These are phyloP conservation scores for Thrips palmi DNA, from an alignment of 1,140 invertebrate species.

Conservation along the genomic window DNA sequence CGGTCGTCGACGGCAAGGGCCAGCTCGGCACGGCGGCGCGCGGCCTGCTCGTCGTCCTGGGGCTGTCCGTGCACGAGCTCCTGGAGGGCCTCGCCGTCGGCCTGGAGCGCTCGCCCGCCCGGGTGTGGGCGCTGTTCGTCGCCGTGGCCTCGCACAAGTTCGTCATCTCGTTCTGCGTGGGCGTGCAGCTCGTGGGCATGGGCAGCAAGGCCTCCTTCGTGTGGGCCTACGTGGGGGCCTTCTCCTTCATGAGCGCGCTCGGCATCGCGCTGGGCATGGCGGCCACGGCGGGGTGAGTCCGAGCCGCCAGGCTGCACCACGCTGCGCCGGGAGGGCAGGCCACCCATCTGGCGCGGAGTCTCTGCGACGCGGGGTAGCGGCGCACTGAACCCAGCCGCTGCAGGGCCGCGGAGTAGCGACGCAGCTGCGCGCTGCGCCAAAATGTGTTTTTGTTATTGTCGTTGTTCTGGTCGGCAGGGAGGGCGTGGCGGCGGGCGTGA, in stretches of 20 bases:
- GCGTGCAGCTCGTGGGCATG: slow-evolving; percentile 26
- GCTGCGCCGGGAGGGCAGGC: too few species aligned
- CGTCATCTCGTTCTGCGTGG: slow-evolving; percentile 34
- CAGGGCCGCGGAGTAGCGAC: too few species aligned
- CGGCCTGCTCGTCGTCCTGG: slow-evolving; percentile 32
- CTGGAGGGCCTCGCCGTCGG: slow-evolving; percentile 48
- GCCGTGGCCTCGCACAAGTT: slow-evolving; percentile 41
- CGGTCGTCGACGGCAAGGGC: too few species aligned
- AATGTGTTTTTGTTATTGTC: too few species aligned
- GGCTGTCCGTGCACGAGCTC: slow-evolving; percentile 40
- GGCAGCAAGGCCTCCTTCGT: slow-evolving; percentile 19
- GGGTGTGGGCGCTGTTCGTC: slow-evolving; percentile 44
- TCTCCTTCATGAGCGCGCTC: slow-evolving; percentile 30
- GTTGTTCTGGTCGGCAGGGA: slow-evolving; percentile 1
- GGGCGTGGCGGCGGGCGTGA: background rate
- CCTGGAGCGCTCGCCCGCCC: slow-evolving; percentile 24
- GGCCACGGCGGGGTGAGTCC: too few species aligned
- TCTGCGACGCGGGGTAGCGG: too few species aligned
- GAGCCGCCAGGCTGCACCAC: too few species aligned
- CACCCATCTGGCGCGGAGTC: too few species aligned
- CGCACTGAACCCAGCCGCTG: too few species aligned
- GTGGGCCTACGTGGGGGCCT: slow-evolving; percentile 27
- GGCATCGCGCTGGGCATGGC: slow-evolving; percentile 41
- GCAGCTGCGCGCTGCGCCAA: too few species aligned
- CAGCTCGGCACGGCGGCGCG: slow-evolving; percentile 19